Conservation (phyloP, 1,140 invertebrate species). For the Penaeus chinensis region DNA sequence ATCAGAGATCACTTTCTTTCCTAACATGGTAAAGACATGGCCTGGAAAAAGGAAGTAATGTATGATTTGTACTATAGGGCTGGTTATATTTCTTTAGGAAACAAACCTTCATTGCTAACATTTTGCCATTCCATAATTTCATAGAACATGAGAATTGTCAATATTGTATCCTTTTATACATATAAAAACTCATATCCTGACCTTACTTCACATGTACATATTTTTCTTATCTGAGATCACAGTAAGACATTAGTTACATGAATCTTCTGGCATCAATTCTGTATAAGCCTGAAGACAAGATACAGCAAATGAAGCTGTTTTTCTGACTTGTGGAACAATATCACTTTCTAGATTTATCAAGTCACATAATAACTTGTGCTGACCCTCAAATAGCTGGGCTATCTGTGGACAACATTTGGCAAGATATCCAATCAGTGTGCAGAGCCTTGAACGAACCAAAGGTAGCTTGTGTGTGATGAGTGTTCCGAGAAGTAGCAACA, state of each 20-base stretch:
- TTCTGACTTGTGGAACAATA: constrained; percentile 53
- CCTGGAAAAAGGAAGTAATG: no score
- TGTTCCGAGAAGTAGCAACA: constrained; percentile 49
- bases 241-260: background rate
- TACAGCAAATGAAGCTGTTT: constrained; percentile 60
- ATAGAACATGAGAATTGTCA: no score
- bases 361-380: constrained; percentile 61
- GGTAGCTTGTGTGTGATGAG: constrained; percentile 56
- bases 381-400: constrained; percentile 45
- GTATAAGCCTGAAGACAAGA: constrained; percentile 56
- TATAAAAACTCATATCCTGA: no score
- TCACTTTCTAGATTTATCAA: constrained; percentile 62
- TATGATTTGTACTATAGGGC: no score
- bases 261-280: constrained; percentile 50
- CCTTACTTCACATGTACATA: no score
- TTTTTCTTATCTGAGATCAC: no score
- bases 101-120: no score
- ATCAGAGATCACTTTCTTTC: no score
- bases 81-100: no score
- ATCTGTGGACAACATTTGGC: constrained; percentile 53
- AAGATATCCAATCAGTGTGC: constrained; percentile 52
- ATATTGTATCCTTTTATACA: no score
- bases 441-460: constrained; percentile 50
- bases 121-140: no score
- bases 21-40: no score